These are phyloP conservation scores for Trichosurus vulpecula DNA, from an alignment of 2,797 vertebrate species.

Conservation along the genomic window DNA sequence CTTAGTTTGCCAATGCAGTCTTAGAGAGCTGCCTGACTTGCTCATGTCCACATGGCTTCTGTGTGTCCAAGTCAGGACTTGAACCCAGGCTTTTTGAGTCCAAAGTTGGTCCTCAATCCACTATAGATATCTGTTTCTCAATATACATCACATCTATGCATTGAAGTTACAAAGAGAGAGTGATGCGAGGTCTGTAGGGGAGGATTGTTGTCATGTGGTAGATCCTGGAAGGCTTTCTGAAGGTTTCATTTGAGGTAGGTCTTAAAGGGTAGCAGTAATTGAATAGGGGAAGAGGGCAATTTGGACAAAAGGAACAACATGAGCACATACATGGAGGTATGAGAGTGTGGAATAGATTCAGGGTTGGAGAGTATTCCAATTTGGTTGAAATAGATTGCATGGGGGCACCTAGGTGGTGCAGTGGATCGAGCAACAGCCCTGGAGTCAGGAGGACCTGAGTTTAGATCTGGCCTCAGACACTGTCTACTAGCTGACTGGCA, in stretches of 20 bases:
- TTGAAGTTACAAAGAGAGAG: background rate
- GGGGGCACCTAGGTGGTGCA: background rate
- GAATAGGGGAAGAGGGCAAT: background rate
- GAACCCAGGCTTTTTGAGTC: background rate
- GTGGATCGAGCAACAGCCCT: background rate
- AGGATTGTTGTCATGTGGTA: background rate
- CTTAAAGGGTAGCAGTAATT: background rate
- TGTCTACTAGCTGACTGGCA: background rate
- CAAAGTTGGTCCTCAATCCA: background rate
- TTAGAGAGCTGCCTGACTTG: background rate
- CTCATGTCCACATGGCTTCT: background rate
- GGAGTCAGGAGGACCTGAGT: background rate
- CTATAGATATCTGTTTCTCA: slow-evolving; percentile 4
- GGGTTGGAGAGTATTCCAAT: background rate
- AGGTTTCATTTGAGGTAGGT: background rate
- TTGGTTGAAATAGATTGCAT: background rate
- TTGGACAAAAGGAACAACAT: background rate
- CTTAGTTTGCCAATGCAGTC: background rate
- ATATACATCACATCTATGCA: background rate
- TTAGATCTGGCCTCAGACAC: background rate
- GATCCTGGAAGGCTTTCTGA: background rate
- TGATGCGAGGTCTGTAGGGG: background rate
- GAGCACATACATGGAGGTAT: background rate
- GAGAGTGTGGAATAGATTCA: background rate
- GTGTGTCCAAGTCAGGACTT: background rate